Conservation (phyloP, 2,113 vertebrate genomes). For the Oceanodroma tethys region DNA sequence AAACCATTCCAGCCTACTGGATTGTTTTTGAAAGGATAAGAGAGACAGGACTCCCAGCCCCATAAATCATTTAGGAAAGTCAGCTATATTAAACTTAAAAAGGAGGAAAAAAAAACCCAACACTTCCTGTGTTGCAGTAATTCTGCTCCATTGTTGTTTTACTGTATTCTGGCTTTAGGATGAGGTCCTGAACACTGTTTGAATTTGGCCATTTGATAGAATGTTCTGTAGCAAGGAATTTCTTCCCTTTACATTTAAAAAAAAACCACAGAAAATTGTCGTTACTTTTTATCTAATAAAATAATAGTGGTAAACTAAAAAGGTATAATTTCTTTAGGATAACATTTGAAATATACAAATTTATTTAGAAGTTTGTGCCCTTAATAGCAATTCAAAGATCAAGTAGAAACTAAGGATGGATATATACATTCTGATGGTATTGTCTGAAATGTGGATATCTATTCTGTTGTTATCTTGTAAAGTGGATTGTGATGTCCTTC, state of each 20-base stretch:
- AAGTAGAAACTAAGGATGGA: not conserved
- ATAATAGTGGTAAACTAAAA: not conserved
- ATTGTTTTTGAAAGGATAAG: slow-evolving; percentile 40
- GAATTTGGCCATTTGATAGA: not conserved
- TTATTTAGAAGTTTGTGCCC: not conserved
- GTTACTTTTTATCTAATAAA: not conserved
- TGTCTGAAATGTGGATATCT: not conserved
- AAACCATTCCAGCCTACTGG: slow-evolving; percentile 7
- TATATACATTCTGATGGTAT: not conserved
- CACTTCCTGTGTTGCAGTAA: not conserved
- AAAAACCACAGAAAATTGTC: accelerated
- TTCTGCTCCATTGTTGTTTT: not conserved
- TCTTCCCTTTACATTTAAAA: not conserved
- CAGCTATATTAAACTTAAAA: slow-evolving; percentile 29
- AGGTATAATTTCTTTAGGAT: not conserved
- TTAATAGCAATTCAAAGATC: not conserved
- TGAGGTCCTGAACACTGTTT: not conserved
- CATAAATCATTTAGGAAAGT: slow-evolving; percentile 38
- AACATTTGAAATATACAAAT: not conserved
- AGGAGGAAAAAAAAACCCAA: not conserved
- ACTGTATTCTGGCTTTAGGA: not conserved
- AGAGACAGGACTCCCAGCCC: not conserved
- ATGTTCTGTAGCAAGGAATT: not conserved
- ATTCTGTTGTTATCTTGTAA: not conserved
- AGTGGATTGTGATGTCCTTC: not conserved